phyloP scores from a whole-genome alignment of 1,140 invertebrate species.

The Lutraria rhynchaena region DNA sequence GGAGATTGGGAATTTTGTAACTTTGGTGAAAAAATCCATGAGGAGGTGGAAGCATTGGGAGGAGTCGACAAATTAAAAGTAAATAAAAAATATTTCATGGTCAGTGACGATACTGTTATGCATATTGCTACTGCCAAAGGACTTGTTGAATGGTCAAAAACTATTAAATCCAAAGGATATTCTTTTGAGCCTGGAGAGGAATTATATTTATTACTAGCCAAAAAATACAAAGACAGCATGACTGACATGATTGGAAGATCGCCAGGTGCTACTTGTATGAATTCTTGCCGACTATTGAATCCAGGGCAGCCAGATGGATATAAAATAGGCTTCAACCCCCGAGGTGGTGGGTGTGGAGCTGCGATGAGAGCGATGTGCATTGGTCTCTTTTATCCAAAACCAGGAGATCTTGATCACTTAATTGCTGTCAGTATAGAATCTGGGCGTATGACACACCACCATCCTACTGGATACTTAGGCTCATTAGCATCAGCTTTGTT shows the following conservation, averaged over 20 bases:
- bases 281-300: constrained; percentile 12
- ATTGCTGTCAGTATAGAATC: constrained; percentile 78
- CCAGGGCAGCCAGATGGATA: constrained; percentile 40
- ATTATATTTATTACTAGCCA: constrained; percentile 65
- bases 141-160: constrained; percentile 1
- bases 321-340: constrained; percentile 54
- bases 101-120: constrained; percentile 73
- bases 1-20: constrained; percentile 77
- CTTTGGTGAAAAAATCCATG: constrained; percentile 68
- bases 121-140: constrained; percentile 66
- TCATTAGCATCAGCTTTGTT: constrained; percentile 78
- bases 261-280: neutral
- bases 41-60: constrained; percentile 69
- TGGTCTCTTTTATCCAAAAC: constrained; percentile 76
- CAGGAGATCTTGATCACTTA: constrained; percentile 73
- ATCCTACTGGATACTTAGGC: constrained; percentile 80
- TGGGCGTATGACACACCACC: constrained; percentile 81
- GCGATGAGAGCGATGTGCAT: constrained; percentile 81
- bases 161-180: neutral
- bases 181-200: constrained; percentile 36
- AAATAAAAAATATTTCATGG: constrained; percentile 63
- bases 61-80: constrained; percentile 68
- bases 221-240: constrained; percentile 74
- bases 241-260: constrained; percentile 72
- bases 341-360: constrained; percentile 79